Conservation (phyloP, 2,113 vertebrate genomes). For the Speoplatyrhinus poulsoni region DNA sequence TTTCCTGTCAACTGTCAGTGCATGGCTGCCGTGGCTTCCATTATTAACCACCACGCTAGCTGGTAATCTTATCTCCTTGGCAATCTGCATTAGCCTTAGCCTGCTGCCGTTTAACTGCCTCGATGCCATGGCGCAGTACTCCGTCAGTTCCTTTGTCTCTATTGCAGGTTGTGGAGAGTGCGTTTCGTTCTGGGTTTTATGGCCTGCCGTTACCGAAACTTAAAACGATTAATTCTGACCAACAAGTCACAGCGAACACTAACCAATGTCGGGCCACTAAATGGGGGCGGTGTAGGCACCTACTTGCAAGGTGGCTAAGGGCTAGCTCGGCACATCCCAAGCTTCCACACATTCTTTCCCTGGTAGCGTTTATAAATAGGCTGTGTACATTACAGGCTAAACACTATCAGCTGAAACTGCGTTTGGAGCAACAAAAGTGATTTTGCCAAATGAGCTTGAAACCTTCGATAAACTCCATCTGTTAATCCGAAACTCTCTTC, state of each 20-base stretch:
- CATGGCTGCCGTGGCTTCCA: slow-evolving; percentile 55
- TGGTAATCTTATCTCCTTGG: slow-evolving; percentile 68
- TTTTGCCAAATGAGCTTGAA: not conserved
- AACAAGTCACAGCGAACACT: not conserved
- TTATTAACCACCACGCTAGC: slow-evolving; percentile 53
- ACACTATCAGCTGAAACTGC: not conserved
- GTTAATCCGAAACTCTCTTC: too few species aligned
- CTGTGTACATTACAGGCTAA: slow-evolving; percentile 15
- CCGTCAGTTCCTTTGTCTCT: not conserved
- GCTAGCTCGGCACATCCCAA: slow-evolving; percentile 20
- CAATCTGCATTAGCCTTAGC: slow-evolving; percentile 55
- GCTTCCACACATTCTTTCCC: not conserved
- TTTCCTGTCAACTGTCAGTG: slow-evolving; percentile 63
- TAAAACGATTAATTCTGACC: too few species aligned
- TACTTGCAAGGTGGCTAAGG: slow-evolving; percentile 16
- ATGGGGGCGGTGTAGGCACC: too few species aligned
- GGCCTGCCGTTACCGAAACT: too few species aligned
- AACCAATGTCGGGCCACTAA: not conserved
- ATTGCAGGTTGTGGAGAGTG: not conserved
- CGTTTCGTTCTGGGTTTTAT: not conserved
- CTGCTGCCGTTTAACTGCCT: slow-evolving; percentile 42
- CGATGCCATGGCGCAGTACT: not conserved
- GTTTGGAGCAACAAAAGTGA: slow-evolving; percentile 8
- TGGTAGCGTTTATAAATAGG: slow-evolving; percentile 17
- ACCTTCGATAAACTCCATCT: slow-evolving; percentile 37